Evolutionary conservation across 2,797 vertebrate genomes (phyloP).

Genomic region (Hyperoplus lanceolatus): DNA sequence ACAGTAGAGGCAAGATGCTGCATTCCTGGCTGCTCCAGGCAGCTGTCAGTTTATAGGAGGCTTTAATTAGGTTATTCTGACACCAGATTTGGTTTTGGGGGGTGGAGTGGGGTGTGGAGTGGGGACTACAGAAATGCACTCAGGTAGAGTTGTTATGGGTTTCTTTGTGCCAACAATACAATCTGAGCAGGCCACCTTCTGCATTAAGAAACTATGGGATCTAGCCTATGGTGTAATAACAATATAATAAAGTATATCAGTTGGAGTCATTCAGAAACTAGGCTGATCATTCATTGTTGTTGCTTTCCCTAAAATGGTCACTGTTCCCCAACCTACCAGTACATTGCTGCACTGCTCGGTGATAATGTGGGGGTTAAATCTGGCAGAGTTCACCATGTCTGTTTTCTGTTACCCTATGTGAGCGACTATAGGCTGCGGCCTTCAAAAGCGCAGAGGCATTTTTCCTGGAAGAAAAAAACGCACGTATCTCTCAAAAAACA

Average conservation of each 20-base stretch:
- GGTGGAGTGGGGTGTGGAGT: not conserved
- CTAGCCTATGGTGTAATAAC: not conserved
- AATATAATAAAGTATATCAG: not conserved
- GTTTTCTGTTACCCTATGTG: conserved; percentile 76
- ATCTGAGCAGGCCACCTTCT: not conserved
- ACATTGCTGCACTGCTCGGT: conserved; percentile 20
- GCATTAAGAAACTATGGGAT: not conserved
- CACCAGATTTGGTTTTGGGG: conserved; percentile 39
- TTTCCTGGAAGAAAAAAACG: conserved; percentile 5
- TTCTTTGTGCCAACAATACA: conserved; percentile 1
- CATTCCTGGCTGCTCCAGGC: conserved; percentile 58
- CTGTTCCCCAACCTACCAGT: not conserved
- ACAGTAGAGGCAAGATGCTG: conserved; percentile 31
- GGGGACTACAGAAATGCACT: not conserved
- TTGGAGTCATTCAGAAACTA: not conserved
- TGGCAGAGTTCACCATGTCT: conserved; percentile 65
- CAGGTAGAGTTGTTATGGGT: conserved; percentile 49
- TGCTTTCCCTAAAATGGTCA: too few relatives aligned
- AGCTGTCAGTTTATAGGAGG: conserved; percentile 70
- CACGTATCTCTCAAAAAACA: conserved; percentile 17
- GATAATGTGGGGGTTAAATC: conserved; percentile 55
- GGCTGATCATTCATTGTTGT: not conserved
- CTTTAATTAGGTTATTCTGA: conserved; percentile 69
- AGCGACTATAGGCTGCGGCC: conserved; percentile 81
- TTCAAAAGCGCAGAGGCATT: conserved; percentile 54